Conservation (phyloP, 2,888 invertebrate species). For the Ormia ochracea region DNA sequence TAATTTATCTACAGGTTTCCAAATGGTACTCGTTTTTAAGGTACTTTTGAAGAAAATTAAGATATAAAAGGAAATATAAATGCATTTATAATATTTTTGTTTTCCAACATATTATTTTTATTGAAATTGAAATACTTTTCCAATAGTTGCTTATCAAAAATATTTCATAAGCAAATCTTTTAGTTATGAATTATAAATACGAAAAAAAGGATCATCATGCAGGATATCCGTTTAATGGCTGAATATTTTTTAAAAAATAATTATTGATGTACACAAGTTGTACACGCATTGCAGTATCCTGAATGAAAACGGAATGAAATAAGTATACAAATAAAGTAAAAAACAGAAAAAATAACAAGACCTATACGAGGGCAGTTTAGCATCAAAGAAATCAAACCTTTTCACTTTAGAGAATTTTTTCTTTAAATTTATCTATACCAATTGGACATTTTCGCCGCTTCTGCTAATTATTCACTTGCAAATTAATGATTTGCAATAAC, state of each 20-base stretch:
- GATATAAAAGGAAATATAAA: too few species aligned
- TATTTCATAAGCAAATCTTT: conserved; percentile 8
- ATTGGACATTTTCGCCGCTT: too few species aligned
- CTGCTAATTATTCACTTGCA: too few species aligned
- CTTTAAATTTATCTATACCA: too few species aligned
- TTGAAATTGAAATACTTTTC: not conserved
- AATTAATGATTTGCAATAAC: too few species aligned
- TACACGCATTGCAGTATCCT: conserved; percentile 8
- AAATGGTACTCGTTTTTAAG: too few species aligned
- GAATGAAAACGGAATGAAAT: conserved; percentile 5
- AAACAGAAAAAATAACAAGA: not conserved
- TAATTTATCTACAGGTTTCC: too few species aligned
- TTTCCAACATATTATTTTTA: not conserved
- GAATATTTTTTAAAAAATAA: conserved; percentile 47
- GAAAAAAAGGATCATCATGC: conserved; percentile 38
- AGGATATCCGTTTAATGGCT: conserved; percentile 55
- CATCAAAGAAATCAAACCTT: not conserved
- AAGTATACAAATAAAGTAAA: not conserved
- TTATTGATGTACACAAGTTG: conserved; percentile 33
- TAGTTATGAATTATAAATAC: conserved; percentile 23
- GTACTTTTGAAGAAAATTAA: too few species aligned
- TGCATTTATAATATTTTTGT: too few species aligned
- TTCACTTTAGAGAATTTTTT: too few species aligned
- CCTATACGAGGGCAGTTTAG: not conserved
- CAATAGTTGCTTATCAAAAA: not conserved